Evolutionary conservation across 37 sponge, comb jelly and placozoan genomes (phyloP), one percentile per base, ranked within the genome.

Genomic region (Amphimedon queenslandica): DNA sequence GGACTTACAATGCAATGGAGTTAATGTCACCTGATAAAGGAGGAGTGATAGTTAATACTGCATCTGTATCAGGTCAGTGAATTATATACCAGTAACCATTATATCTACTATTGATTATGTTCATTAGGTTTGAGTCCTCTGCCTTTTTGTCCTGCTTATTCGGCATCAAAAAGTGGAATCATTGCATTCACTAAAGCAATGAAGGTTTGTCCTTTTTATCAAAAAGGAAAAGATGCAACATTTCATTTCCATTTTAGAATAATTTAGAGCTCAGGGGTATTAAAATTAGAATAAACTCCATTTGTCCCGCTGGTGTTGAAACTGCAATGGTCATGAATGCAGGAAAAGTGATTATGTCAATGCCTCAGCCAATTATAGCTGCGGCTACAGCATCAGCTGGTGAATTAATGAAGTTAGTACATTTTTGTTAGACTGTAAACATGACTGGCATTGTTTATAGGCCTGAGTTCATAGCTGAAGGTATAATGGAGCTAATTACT

Each of bases 271-370:
- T 21, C 18, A 63, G 29, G 18, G 35, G 29, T n/a, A 77, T 77
- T 64, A 82, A 78, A n/a, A 70, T 92, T 0, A 55, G 92, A 13
- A 89, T 92, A 51, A 87, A 92, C 74, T 80, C 80, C 36, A 69
- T 92, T 35, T 92, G 92, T 64, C 92, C 92, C 11, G 76, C 72
- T 25, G 80, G 74, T 51, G 76, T 69, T 24, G 77, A 83, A 35
- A 92, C 92, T 21, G 55, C 40, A 1, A 56, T 91, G 84, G n/a
- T n/a, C n/a, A n/a, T n/a, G n/a, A n/a, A n/a, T n/a, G n/a, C n/a
- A n/a, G n/a, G n/a, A n/a, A n/a, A n/a, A n/a, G n/a, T n/a, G n/a
- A n/a, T n/a, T n/a, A n/a, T n/a, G n/a, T n/a, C n/a, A n/a, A n/a
- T n/a, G n/a, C n/a, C n/a, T n/a, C n/a, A n/a, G n/a, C n/a, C n/a